Evolutionary conservation across 2,888 invertebrate genomes (phyloP), one percentile per base, ranked within the genome.

Genomic region (Iselma pallidipennis): DNA sequence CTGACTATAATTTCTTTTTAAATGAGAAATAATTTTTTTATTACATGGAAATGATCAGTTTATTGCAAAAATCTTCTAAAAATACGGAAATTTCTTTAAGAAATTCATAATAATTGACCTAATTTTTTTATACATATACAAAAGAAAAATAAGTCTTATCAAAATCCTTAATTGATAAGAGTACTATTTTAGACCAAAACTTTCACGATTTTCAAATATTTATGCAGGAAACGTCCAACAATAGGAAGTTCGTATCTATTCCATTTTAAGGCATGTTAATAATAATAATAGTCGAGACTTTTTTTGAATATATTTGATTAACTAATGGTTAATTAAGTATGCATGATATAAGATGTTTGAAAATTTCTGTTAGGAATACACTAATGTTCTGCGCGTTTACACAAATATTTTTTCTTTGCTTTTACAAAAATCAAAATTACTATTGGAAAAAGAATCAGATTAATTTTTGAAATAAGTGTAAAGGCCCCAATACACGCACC

Each of bases 41-140:
- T 45, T 45, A 21, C 45, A 23, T 23, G 4, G 45, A 45, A 45
- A 6, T n/a, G 5, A 45, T 45, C 5, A 53, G n/a, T 48, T 49
- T 49, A 25, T 61, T 61, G 57, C 54, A 61, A 42, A 37, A n/a
- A n/a, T n/a, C n/a, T n/a, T 16, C 6, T 37, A 5, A 6, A 61
- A 61, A 61, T 48, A 55, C 50, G 55, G 57, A 55, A 59, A n/a
- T n/a, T n/a, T n/a, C n/a, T 63, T 59, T 58, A 55, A n/a, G 37
- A 37, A 37, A 16, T 12, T n/a, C 16, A 7, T 16, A 16, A 16
- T 14, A 37, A 16, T n/a, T n/a, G n/a, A n/a, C n/a, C n/a, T n/a
- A n/a, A n/a, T n/a, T n/a, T n/a, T n/a, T n/a, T n/a, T 25, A 25
- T 25, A 25, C 25, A 25, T 25, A 25, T 25, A 25, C 5, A 4